Conservation (phyloP, 2,888 invertebrate genomes). For the Caenorhabditis panamensis region DNA sequence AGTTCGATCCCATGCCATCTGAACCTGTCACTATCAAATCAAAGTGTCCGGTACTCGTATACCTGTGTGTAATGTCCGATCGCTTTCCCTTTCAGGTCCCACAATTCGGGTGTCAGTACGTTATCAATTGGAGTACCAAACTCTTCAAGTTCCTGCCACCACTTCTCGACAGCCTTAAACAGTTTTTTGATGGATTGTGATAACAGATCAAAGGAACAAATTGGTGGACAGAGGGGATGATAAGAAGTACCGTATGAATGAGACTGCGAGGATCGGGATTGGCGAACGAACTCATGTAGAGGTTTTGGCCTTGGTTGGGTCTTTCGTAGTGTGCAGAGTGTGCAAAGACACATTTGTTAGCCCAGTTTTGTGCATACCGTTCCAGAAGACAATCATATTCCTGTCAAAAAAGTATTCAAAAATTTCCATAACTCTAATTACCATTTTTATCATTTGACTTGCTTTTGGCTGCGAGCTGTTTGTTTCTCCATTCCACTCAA, state of each 20-base stretch:
- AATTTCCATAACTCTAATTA: too few species aligned
- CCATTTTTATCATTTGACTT: slow-evolving; percentile 68
- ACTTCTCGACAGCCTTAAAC: slow-evolving; percentile 68
- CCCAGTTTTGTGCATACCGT: slow-evolving; percentile 66
- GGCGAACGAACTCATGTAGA: slow-evolving; percentile 66
- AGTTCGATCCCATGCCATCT: slow-evolving; percentile 70
- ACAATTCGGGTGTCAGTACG: slow-evolving; percentile 62
- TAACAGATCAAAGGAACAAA: slow-evolving; percentile 35
- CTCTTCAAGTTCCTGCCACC: slow-evolving; percentile 71
- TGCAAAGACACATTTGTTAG: slow-evolving; percentile 69
- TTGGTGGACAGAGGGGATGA: neutral
- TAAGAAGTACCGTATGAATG: slow-evolving; percentile 59
- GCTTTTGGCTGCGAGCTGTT: slow-evolving; percentile 64
- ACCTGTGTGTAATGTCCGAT: slow-evolving; percentile 71
- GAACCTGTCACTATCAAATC: slow-evolving; percentile 39
- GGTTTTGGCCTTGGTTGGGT: slow-evolving; percentile 69
- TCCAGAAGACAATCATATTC: slow-evolving; percentile 68
- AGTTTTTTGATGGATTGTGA: slow-evolving; percentile 32
- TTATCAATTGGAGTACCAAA: slow-evolving; percentile 67
- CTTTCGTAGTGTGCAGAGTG: slow-evolving; percentile 63
- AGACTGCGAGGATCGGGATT: slow-evolving; percentile 60
- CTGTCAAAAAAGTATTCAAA: slow-evolving; percentile 19
- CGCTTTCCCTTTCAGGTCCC: slow-evolving; percentile 67
- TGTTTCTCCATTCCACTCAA: slow-evolving; percentile 68
- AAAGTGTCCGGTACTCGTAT: slow-evolving; percentile 3